A percentile compares a stretch with the other conserved stretches of the same genome.
phyloP scores from a whole-genome alignment of 1,140 invertebrate genomes.

The Zaprionus vittiger region DNA sequence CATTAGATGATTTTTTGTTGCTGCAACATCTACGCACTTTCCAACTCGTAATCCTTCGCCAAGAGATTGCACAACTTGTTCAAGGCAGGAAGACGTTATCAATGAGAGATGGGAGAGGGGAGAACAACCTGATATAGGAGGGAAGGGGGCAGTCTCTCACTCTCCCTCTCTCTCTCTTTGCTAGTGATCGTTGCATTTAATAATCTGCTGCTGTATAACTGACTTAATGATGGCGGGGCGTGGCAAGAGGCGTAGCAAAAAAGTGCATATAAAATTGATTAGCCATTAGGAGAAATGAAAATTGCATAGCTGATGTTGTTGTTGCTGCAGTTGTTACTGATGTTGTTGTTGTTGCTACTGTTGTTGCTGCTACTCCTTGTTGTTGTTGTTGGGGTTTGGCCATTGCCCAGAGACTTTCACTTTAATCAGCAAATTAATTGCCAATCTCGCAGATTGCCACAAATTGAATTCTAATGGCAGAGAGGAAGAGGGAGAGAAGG shows the following conservation, averaged over 20 bases:
- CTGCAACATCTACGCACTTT: conserved; percentile 27
- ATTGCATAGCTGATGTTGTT: conserved; percentile 19
- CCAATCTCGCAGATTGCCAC: conserved; percentile 1
- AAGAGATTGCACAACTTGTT: conserved; percentile 29
- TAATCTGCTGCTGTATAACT: conserved; percentile 38
- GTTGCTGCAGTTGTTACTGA: not conserved
- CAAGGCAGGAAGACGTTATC: conserved; percentile 20
- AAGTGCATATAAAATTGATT: conserved; percentile 67
- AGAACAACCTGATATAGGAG: conserved; percentile 6
- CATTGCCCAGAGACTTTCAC: conserved; percentile 54
- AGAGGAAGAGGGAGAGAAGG: not conserved
- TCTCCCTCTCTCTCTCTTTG: conserved; percentile 6
- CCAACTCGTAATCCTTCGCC: conserved; percentile 28
- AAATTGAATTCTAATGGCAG: conserved; percentile 38
- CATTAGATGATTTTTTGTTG: conserved; percentile 9
- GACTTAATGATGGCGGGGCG: conserved; percentile 28
- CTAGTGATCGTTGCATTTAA: conserved; percentile 30
- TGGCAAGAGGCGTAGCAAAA: not conserved
- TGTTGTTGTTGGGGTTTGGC: conserved; percentile 1
- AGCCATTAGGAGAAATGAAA: conserved; percentile 50
- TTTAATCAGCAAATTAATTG: conserved; percentile 55
- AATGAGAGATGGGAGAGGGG: not conserved
- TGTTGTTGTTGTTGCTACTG: not conserved
- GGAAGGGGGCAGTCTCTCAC: not conserved
- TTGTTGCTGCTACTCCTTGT: not conserved